phyloP scores from a whole-genome alignment of 2,113 vertebrate genomes.

The Artemisiospiza belli region DNA sequence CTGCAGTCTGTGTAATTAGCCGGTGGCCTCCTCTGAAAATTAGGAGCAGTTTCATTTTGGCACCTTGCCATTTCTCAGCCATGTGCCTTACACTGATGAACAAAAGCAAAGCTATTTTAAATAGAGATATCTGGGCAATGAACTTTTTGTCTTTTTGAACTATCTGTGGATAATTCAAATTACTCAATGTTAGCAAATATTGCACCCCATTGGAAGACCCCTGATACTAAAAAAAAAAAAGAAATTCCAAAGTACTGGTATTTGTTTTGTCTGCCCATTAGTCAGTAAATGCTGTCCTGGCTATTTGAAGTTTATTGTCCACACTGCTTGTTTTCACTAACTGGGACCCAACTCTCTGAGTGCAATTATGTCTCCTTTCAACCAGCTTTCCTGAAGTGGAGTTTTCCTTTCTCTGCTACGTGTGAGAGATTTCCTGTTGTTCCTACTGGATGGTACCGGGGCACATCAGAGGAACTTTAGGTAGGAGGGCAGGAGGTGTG shows the following conservation, averaged over 20 bases:
- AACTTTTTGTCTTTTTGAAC: slow-evolving; percentile 77
- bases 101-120: slow-evolving; percentile 83
- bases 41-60: slow-evolving; percentile 85
- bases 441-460: background rate
- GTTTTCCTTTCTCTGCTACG: background rate
- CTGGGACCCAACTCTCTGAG: background rate
- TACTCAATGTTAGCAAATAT: slow-evolving; percentile 73
- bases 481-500: background rate
- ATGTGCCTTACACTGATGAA: slow-evolving; percentile 76
- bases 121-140: slow-evolving; percentile 79
- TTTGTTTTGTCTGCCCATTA: slow-evolving; percentile 41
- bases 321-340: background rate
- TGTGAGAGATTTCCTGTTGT: background rate
- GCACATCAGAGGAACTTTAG: background rate
- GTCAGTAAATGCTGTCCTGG: slow-evolving; percentile 4
- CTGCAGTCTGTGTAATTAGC: slow-evolving; percentile 87
- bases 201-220: slow-evolving; percentile 57
- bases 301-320: background rate
- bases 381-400: background rate
- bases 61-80: slow-evolving; percentile 82
- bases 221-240: background rate
- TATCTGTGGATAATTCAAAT: slow-evolving; percentile 71
- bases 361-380: background rate
- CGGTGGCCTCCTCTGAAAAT: slow-evolving; percentile 84
- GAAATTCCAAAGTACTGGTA: background rate